phyloP scores from a whole-genome alignment of 2,888 invertebrate species.

The Monoplex corrugatus region DNA sequence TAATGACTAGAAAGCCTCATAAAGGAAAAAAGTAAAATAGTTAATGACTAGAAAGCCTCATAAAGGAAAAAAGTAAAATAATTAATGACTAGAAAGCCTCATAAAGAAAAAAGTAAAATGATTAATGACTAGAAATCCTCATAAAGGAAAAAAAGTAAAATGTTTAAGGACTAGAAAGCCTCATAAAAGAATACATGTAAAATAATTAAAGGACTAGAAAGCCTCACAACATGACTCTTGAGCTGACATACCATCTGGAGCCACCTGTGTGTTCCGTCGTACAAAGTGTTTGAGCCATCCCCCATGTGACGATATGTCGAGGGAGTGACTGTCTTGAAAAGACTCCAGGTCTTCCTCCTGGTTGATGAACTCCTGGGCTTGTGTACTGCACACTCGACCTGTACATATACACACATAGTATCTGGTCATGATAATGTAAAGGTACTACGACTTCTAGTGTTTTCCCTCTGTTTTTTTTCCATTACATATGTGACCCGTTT shows the following conservation, averaged over 20 bases:
- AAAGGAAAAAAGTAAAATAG: too few relatives aligned
- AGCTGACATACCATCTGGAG: slow-evolving; percentile 73
- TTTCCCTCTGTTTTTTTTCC: too few relatives aligned
- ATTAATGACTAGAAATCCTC: too few relatives aligned
- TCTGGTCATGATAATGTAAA: too few relatives aligned
- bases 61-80: neutral
- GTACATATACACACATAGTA: too few relatives aligned
- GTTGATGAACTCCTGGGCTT: slow-evolving; percentile 74
- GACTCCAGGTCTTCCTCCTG: slow-evolving; percentile 77
- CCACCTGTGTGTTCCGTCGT: slow-evolving; percentile 72
- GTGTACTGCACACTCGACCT: slow-evolving; percentile 78
- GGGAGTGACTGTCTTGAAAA: slow-evolving; percentile 71
- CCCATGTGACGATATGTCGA: slow-evolving; percentile 66
- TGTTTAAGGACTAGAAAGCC: neutral
- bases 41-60: too few relatives aligned
- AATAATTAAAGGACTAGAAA: neutral
- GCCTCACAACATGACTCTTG: too few relatives aligned
- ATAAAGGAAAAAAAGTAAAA: neutral
- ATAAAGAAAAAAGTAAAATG: neutral
- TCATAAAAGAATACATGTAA: neutral
- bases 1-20: too few relatives aligned
- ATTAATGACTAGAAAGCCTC: neutral
- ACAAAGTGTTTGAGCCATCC: slow-evolving; percentile 70
- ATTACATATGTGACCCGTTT: too few relatives aligned
- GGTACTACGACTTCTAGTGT: too few relatives aligned